A percentile compares a stretch with the other conserved stretches of the same genome.
phyloP scores from a whole-genome alignment of 2,888 invertebrate genomes.

The Tachina grossa region DNA sequence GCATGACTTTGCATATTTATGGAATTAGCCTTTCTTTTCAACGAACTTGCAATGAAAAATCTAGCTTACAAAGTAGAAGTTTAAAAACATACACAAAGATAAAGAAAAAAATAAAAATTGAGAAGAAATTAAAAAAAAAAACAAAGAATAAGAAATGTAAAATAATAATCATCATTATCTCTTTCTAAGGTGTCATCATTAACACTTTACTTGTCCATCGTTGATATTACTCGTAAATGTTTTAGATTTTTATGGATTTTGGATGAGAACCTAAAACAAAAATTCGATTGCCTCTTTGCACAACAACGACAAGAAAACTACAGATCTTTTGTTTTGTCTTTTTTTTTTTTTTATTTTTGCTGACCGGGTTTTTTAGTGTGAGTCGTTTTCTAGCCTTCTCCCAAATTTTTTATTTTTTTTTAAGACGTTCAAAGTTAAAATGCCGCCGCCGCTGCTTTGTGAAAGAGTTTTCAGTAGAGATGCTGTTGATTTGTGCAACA shows the following conservation, averaged over 20 bases:
- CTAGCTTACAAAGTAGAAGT: slow-evolving; percentile 59
- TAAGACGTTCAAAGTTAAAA: slow-evolving; percentile 74
- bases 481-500: slow-evolving; percentile 79
- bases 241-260: slow-evolving; percentile 55
- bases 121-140: neutral
- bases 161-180: slow-evolving; percentile 68
- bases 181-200: slow-evolving; percentile 81
- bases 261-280: slow-evolving; percentile 59
- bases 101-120: neutral
- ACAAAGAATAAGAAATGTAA: slow-evolving; percentile 51
- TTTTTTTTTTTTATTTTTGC: slow-evolving; percentile 75
- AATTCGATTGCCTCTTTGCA: slow-evolving; percentile 39
- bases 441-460: slow-evolving; percentile 56
- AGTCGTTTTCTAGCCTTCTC: neutral
- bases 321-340: slow-evolving; percentile 73
- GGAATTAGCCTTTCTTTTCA: slow-evolving; percentile 75
- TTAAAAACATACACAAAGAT: neutral
- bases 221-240: slow-evolving; percentile 29
- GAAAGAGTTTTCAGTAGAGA: slow-evolving; percentile 65
- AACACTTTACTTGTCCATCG: slow-evolving; percentile 71
- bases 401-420: slow-evolving; percentile 67
- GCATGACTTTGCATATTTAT: slow-evolving; percentile 81
- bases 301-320: neutral
- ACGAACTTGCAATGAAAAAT: slow-evolving; percentile 39
- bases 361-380: slow-evolving; percentile 76